These are phyloP conservation scores for Suillia variegata DNA, from an alignment of 2,888 invertebrate genomes.

Conservation along the genomic window DNA sequence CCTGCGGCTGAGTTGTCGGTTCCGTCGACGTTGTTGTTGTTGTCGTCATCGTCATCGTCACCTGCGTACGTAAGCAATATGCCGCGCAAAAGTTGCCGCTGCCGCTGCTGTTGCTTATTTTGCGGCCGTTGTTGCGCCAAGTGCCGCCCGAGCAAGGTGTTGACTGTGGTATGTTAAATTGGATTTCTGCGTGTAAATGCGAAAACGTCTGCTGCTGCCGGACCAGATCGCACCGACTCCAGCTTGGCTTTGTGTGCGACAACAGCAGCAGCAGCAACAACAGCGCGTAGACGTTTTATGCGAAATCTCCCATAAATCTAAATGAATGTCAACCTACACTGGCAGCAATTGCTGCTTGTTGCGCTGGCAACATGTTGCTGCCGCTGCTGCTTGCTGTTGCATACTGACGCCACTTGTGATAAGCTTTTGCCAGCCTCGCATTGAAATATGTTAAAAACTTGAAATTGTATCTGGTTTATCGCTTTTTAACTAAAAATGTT, in stretches of 20 bases:
- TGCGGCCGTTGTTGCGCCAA: no score
- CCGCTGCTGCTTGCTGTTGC: constrained; percentile 20
- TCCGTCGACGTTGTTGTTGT: constrained; percentile 9
- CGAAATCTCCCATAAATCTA: constrained; percentile 49
- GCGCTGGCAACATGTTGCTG: constrained; percentile 16
- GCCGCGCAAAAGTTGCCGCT: not conserved
- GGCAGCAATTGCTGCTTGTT: constrained; percentile 35
- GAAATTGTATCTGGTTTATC: constrained; percentile 47
- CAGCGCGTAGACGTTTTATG: constrained; percentile 33
- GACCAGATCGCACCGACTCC: no score
- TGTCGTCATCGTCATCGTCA: no score
- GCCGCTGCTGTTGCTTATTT: no score
- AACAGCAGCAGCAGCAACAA: constrained; percentile 35
- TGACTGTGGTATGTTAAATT: constrained; percentile 1
- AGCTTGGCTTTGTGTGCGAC: no score
- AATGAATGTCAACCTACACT: constrained; percentile 47
- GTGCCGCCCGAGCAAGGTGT: not conserved
- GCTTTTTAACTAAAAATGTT: constrained; percentile 17
- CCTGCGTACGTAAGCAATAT: constrained; percentile 49
- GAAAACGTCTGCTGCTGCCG: no score
- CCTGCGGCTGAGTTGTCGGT: not conserved
- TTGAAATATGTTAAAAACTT: constrained; percentile 46
- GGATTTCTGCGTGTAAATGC: constrained; percentile 37
- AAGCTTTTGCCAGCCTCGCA: constrained; percentile 33
- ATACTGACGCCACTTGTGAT: constrained; percentile 19